Conservation (phyloP, 2,797 vertebrate genomes). For the Malacoctenus gilli region DNA sequence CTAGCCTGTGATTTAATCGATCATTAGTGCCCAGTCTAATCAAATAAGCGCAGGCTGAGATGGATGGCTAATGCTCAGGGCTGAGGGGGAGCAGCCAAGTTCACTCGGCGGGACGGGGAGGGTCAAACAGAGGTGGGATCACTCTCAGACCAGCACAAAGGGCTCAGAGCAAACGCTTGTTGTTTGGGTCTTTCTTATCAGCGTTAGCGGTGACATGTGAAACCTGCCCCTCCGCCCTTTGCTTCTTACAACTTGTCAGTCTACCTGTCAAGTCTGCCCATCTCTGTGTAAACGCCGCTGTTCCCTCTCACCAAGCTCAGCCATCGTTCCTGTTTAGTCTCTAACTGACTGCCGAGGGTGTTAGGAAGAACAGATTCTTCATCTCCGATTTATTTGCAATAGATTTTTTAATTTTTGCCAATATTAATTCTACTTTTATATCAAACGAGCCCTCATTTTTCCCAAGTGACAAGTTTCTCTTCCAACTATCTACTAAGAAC, state of each 20-base stretch:
- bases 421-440: no score
- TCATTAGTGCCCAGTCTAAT: slow-evolving; percentile 77
- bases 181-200: slow-evolving; percentile 56
- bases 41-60: slow-evolving; percentile 69
- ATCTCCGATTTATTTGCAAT: no score
- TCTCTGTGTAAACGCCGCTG: slow-evolving; percentile 33
- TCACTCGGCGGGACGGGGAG: slow-evolving; percentile 53
- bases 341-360: no score
- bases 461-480: no score
- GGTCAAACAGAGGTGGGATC: slow-evolving; percentile 69
- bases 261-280: slow-evolving; percentile 45
- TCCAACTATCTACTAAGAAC: no score
- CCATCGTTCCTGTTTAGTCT: background rate
- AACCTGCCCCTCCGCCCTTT: slow-evolving; percentile 44
- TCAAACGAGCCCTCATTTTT: no score
- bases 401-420: no score
- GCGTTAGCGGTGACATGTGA: slow-evolving; percentile 59
- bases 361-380: background rate
- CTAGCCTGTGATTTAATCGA: slow-evolving; percentile 72
- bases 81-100: slow-evolving; percentile 55
- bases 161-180: slow-evolving; percentile 35
- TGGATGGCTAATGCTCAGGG: slow-evolving; percentile 55
- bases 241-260: slow-evolving; percentile 65
- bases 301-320: slow-evolving; percentile 29
- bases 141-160: slow-evolving; percentile 43